A percentile compares a stretch with the other conserved stretches of the same genome.
Evolutionary conservation across 2,888 invertebrate species (phyloP).

Genomic region (Electrophaes corylata): DNA sequence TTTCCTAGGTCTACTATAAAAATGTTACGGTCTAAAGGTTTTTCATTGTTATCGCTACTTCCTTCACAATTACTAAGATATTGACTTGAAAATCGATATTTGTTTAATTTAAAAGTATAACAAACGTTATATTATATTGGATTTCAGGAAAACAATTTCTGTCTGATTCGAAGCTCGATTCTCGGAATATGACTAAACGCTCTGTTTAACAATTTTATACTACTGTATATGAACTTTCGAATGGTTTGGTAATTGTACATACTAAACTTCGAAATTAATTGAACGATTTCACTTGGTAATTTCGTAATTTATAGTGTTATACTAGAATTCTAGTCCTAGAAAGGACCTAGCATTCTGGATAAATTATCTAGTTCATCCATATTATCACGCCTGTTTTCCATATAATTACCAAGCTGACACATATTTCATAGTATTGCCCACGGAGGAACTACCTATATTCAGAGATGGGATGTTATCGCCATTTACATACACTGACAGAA

Average conservation of each 20-base stretch:
- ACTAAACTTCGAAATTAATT: too few relatives aligned
- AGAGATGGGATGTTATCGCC: too few relatives aligned
- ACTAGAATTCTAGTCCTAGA: too few relatives aligned
- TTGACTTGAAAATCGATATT: conserved; percentile 14
- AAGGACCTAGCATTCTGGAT: too few relatives aligned
- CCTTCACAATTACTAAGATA: conserved; percentile 25
- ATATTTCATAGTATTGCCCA: too few relatives aligned
- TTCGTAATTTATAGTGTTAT: too few relatives aligned
- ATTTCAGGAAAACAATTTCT: conserved; percentile 35
- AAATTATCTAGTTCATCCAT: too few relatives aligned
- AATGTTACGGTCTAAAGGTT: conserved; percentile 34
- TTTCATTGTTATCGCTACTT: conserved; percentile 30
- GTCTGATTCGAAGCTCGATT: conserved; percentile 34
- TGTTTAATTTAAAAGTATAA: conserved; percentile 15
- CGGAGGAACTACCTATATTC: too few relatives aligned
- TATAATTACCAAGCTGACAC: too few relatives aligned
- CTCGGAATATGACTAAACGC: conserved; percentile 39
- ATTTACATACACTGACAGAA: too few relatives aligned
- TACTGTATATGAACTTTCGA: conserved; percentile 23
- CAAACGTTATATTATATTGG: conserved; percentile 12
- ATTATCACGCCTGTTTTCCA: too few relatives aligned
- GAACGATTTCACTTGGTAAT: too few relatives aligned
- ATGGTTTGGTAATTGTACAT: conserved; percentile 13
- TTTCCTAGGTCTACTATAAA: conserved; percentile 32
- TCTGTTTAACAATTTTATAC: conserved; percentile 24